These are phyloP conservation scores for Meteorus cinctellus DNA, from an alignment of 2,888 invertebrate species.

Conservation along the genomic window DNA sequence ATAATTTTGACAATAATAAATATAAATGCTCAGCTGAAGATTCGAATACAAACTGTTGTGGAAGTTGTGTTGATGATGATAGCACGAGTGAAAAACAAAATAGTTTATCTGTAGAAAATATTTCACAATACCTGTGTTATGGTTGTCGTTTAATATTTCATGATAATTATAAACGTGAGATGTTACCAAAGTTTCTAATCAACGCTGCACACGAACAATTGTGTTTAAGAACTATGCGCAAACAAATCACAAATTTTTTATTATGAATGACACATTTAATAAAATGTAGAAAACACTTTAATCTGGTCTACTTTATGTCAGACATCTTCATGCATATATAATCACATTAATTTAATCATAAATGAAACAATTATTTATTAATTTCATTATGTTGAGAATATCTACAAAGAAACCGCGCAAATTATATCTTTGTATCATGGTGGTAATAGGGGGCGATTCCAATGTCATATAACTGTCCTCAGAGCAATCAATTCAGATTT, in stretches of 20 bases:
- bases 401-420: too few species aligned
- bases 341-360: too few species aligned
- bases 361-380: too few species aligned
- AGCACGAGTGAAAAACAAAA: slow-evolving; percentile 44
- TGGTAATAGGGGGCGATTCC: too few species aligned
- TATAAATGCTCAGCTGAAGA: slow-evolving; percentile 30
- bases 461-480: too few species aligned
- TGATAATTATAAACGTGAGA: slow-evolving; percentile 55
- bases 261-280: slow-evolving; percentile 54
- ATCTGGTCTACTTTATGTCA: too few species aligned
- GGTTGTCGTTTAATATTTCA: slow-evolving; percentile 69
- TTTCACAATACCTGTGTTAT: slow-evolving; percentile 68
- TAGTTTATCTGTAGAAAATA: slow-evolving; percentile 51
- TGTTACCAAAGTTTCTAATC: slow-evolving; percentile 60
- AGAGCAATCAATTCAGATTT: too few species aligned
- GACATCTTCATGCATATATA: too few species aligned
- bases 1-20: not conserved
- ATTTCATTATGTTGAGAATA: too few species aligned
- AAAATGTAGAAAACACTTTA: too few species aligned
- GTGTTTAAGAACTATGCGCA: slow-evolving; percentile 61
- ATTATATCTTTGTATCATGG: too few species aligned
- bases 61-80: slow-evolving; percentile 17
- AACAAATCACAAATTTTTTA: slow-evolving; percentile 69
- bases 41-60: slow-evolving; percentile 48
- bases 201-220: slow-evolving; percentile 53